Evolutionary conservation across 35 echinoderm and acorn worm genomes (phyloP).

Genomic region (Heliocidaris tuberculata): DNA sequence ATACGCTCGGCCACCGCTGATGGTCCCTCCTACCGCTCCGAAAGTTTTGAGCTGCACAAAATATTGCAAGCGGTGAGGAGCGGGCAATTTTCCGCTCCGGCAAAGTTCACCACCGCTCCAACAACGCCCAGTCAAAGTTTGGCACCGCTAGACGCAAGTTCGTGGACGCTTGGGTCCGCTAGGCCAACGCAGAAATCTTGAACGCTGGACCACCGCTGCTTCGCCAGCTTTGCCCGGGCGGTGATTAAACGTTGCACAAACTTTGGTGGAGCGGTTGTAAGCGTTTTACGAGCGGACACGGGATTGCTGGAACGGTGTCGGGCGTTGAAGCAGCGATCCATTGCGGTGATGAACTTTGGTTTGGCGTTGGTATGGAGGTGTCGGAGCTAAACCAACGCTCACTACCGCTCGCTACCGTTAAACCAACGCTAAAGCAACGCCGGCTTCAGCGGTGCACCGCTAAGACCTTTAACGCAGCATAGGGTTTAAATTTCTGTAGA

Average conservation of each 20-base stretch:
- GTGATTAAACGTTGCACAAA: conserved; percentile 36
- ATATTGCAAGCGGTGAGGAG: conserved; percentile 43
- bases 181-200: conserved; percentile 43
- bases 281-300: conserved; percentile 31
- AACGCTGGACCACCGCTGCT: conserved; percentile 40
- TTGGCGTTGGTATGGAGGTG: conserved; percentile 34
- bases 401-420: conserved; percentile 37
- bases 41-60: conserved; percentile 39
- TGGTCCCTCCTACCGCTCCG: conserved; percentile 34
- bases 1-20: conserved; percentile 40
- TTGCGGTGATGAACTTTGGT: conserved; percentile 35
- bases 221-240: conserved; percentile 34
- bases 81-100: conserved; percentile 26
- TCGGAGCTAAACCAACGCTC: conserved; percentile 22
- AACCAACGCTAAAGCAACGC: conserved; percentile 38
- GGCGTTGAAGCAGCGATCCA: conserved; percentile 38
- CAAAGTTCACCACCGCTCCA: conserved; percentile 31
- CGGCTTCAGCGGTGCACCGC: conserved; percentile 41
- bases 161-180: conserved; percentile 37
- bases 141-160: conserved; percentile 42
- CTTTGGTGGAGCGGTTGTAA: conserved; percentile 38
- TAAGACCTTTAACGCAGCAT: too few species aligned
- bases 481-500: too few species aligned
- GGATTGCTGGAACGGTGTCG: conserved; percentile 38
- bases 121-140: conserved; percentile 43